phyloP scores from a whole-genome alignment of 1,140 invertebrate species.

The Physella acuta region DNA sequence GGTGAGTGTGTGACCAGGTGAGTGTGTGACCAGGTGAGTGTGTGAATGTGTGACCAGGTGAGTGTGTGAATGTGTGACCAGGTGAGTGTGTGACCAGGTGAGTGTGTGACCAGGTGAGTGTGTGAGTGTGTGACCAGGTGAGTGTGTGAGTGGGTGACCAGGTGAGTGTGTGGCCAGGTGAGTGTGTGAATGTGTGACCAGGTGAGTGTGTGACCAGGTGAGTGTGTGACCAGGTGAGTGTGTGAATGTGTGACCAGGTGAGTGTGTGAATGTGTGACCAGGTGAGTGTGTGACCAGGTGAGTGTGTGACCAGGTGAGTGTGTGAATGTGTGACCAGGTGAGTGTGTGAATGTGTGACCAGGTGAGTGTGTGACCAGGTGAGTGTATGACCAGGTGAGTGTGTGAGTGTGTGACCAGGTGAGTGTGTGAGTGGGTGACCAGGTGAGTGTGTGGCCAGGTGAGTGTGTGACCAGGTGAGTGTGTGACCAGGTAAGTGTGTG shows the following conservation, averaged over 20 bases:
- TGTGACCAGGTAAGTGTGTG: too few species aligned
- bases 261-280: too few species aligned
- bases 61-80: neutral
- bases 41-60: neutral
- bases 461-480: neutral
- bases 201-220: neutral
- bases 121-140: neutral
- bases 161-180: neutral
- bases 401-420: neutral
- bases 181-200: neutral
- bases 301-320: neutral
- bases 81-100: neutral
- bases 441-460: too few species aligned
- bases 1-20: neutral
- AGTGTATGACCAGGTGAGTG: neutral
- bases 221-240: neutral
- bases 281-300: slow-evolving; percentile 1
- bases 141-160: neutral
- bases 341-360: neutral
- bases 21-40: neutral
- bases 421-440: too few species aligned
- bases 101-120: neutral
- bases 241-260: too few species aligned
- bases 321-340: neutral
- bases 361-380: neutral